These are phyloP conservation scores for Tuta absoluta DNA, from an alignment of 2,888 invertebrate species.

Conservation along the genomic window DNA sequence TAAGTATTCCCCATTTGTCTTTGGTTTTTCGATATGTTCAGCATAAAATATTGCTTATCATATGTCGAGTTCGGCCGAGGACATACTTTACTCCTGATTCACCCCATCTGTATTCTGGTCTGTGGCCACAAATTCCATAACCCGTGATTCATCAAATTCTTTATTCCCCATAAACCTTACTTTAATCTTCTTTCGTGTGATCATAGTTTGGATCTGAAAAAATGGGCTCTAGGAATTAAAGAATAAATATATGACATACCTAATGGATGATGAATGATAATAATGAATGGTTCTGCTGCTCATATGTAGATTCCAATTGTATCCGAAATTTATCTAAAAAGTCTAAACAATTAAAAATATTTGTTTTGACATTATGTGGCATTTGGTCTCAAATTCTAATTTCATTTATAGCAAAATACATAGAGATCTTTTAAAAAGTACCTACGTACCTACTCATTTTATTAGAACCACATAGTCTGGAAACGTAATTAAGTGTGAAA, in stretches of 20 bases:
- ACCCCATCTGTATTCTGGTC: conserved; percentile 52
- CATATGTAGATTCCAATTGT: background rate
- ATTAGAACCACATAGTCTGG: too few relatives aligned
- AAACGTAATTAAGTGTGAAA: too few relatives aligned
- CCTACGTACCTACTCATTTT: too few relatives aligned
- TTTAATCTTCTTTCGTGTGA: conserved; percentile 1
- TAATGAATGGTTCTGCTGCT: background rate
- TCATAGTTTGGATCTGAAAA: background rate
- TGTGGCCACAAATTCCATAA: conserved; percentile 55
- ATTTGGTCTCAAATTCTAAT: too few relatives aligned
- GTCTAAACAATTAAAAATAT: too few relatives aligned
- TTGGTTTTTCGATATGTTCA: background rate
- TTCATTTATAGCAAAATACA: too few relatives aligned
- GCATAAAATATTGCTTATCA: background rate
- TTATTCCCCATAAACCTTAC: conserved; percentile 30
- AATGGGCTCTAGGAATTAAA: background rate
- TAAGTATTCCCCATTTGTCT: conserved; percentile 1
- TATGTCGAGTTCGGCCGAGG: conserved; percentile 28
- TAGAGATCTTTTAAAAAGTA: too few relatives aligned
- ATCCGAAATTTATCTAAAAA: too few relatives aligned
- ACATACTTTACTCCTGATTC: conserved; percentile 54
- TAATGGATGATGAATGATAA: background rate
- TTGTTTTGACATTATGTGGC: too few relatives aligned
- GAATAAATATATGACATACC: background rate
- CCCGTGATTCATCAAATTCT: conserved; percentile 56